Evolutionary conservation across 2,797 vertebrate species (phyloP).

Genomic region (Erpetoichthys calabaricus): DNA sequence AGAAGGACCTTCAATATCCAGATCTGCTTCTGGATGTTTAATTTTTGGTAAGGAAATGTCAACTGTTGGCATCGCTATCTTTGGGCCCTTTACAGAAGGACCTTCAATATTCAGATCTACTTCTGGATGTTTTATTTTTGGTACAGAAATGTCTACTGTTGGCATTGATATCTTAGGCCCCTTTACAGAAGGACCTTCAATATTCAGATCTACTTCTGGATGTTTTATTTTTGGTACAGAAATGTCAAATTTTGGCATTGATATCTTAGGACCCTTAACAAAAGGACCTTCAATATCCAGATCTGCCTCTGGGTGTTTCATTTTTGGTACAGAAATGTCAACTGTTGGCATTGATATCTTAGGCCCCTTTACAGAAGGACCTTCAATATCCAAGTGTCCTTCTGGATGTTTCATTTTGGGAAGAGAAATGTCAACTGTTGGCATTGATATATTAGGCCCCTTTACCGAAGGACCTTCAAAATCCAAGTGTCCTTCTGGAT

Average conservation of each 20-base stretch:
- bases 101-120: slow-evolving; percentile 22
- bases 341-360: slow-evolving; percentile 19
- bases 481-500: slow-evolving; percentile 13
- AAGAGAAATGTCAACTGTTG: slow-evolving; percentile 11
- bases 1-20: slow-evolving; percentile 17
- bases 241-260: slow-evolving; percentile 39
- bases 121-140: slow-evolving; percentile 13
- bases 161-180: slow-evolving; percentile 19
- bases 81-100: slow-evolving; percentile 21
- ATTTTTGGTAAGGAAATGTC: slow-evolving; percentile 30
- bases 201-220: not conserved
- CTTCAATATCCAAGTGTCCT: slow-evolving; percentile 12
- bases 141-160: slow-evolving; percentile 27
- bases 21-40: slow-evolving; percentile 20
- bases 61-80: slow-evolving; percentile 25
- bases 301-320: slow-evolving; percentile 10
- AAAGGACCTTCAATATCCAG: slow-evolving; percentile 23
- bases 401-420: slow-evolving; percentile 10
- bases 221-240: slow-evolving; percentile 12
- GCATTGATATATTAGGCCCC: slow-evolving; percentile 13
- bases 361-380: slow-evolving; percentile 11
- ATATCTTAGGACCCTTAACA: slow-evolving; percentile 41
- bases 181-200: too few species aligned
- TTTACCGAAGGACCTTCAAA: slow-evolving; percentile 12
- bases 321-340: slow-evolving; percentile 13